A percentile compares a stretch with the other conserved stretches of the same genome.
Evolutionary conservation across 2,888 invertebrate species (phyloP).

Genomic region (Ophion costatus): DNA sequence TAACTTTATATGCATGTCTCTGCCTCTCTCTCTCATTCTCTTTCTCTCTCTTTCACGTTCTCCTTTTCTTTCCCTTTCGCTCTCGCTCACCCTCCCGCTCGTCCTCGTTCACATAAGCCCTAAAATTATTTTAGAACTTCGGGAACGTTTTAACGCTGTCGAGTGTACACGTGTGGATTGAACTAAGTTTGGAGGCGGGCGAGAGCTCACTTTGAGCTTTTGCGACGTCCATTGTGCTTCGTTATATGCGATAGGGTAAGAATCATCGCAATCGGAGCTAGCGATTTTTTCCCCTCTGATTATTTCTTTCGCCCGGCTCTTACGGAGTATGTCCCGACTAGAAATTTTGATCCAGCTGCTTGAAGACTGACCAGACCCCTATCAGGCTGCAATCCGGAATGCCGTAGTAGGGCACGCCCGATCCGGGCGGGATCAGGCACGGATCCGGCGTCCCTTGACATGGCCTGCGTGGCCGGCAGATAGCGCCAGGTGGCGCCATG

Average conservation of each 20-base stretch:
- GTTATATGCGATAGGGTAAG: constrained; percentile 35
- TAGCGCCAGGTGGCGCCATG: no score
- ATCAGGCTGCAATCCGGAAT: no score
- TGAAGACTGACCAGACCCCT: no score
- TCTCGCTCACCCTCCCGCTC: constrained; percentile 33
- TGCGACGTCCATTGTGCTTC: constrained; percentile 55
- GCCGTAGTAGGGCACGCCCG: no score
- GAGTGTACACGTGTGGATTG: constrained; percentile 20
- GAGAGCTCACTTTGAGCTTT: constrained; percentile 45
- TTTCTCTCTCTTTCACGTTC: constrained; percentile 1
- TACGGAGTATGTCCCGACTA: no score
- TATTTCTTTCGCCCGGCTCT: background rate
- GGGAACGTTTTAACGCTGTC: constrained; percentile 59
- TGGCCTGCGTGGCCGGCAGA: no score
- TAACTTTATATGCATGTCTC: constrained; percentile 10
- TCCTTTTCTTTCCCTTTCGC: constrained; percentile 47
- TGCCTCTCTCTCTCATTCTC: background rate
- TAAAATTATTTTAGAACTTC: constrained; percentile 66
- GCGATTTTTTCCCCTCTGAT: constrained; percentile 14
- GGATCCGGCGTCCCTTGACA: no score
- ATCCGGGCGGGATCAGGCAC: no score
- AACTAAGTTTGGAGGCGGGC: constrained; percentile 28
- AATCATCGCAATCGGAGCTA: constrained; percentile 20
- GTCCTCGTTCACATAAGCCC: constrained; percentile 48
- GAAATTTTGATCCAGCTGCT: no score